Evolutionary conservation across 1,140 invertebrate species (phyloP).

Genomic region (Plectrocnemia conspersa): DNA sequence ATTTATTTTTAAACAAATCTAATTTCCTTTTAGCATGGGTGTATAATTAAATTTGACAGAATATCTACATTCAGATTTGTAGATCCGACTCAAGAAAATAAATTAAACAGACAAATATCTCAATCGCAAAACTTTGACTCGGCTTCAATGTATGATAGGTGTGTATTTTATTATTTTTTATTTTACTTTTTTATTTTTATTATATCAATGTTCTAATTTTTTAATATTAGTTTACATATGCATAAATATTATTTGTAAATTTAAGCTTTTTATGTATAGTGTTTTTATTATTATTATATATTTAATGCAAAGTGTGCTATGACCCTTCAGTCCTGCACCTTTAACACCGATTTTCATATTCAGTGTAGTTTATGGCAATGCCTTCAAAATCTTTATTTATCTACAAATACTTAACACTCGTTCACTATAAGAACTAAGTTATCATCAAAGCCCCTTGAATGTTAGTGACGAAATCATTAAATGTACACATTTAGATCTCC

Average conservation of each 20-base stretch:
- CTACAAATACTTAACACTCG: too few species aligned
- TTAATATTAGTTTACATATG: too few species aligned
- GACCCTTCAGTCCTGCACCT: too few species aligned
- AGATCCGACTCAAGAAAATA: slow-evolving; percentile 83
- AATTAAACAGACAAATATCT: slow-evolving; percentile 59
- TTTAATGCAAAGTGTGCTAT: too few species aligned
- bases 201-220: neutral
- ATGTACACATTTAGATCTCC: slow-evolving; percentile 45
- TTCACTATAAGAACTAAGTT: too few species aligned
- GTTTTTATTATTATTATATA: too few species aligned
- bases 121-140: slow-evolving; percentile 67
- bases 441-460: too few species aligned
- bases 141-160: slow-evolving; percentile 75
- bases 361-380: too few species aligned
- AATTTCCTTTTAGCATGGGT: slow-evolving; percentile 64
- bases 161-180: slow-evolving; percentile 19
- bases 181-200: neutral
- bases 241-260: too few species aligned
- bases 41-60: slow-evolving; percentile 83
- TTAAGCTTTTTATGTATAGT: too few species aligned
- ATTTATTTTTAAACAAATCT: slow-evolving; percentile 3
- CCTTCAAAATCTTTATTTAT: neutral
- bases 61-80: slow-evolving; percentile 90
- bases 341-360: too few species aligned
- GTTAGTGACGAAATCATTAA: too few species aligned